Conservation (phyloP, 2,113 vertebrate genomes). For the Pterocles gutturalis region DNA sequence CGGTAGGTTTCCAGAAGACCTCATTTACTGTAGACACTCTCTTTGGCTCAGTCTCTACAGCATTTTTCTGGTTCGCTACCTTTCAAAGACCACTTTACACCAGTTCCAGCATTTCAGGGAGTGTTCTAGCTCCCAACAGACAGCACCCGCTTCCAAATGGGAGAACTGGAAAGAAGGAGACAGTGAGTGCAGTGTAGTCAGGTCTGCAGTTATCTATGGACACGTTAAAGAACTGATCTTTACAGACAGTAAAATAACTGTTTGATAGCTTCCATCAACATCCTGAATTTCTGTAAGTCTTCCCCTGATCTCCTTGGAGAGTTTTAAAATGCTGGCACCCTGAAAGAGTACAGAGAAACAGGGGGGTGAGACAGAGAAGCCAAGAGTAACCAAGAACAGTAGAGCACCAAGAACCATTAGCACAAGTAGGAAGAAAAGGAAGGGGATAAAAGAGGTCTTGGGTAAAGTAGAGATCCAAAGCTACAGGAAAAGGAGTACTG, state of each 20-base stretch:
- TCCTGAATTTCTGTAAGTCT: not conserved
- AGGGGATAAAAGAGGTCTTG: not conserved
- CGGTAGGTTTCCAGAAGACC: not conserved
- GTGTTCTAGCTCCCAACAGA: not conserved
- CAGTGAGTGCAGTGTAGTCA: not conserved
- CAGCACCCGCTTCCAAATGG: accelerated
- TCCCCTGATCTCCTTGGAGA: not conserved
- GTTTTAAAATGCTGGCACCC: not conserved
- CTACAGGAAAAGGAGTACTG: not conserved
- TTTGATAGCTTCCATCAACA: not conserved
- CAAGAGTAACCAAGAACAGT: not conserved
- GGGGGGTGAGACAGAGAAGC: not conserved
- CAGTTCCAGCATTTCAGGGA: not conserved
- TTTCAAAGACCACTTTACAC: not conserved
- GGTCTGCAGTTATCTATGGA: not conserved
- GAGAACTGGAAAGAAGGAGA: not conserved
- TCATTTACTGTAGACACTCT: not conserved
- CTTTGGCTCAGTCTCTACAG: not conserved
- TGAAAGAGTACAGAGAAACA: not conserved
- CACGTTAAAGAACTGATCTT: not conserved
- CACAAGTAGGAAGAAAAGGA: not conserved
- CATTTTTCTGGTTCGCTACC: not conserved
- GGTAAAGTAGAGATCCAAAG: not conserved
- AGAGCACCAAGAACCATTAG: not conserved
- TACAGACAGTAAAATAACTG: not conserved